phyloP scores from a whole-genome alignment of 2,113 vertebrate genomes.

The Manacus vitellinus region DNA sequence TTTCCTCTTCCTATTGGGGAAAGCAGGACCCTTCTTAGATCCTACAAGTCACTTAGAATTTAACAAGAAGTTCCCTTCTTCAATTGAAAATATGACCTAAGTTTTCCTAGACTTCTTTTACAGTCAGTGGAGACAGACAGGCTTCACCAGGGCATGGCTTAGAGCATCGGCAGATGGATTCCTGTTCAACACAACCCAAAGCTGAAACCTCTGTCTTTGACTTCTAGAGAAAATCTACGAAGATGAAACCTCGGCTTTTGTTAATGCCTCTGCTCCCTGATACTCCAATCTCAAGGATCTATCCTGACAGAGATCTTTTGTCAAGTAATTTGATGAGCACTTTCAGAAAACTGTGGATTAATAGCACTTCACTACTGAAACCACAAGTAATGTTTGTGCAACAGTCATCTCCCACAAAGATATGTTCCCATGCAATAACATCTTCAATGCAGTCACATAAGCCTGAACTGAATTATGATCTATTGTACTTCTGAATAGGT shows the following conservation, averaged over 20 bases:
- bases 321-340: background rate
- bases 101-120: background rate
- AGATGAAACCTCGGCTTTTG: background rate
- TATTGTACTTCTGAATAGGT: background rate
- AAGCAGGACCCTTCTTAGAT: background rate
- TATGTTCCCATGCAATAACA: background rate
- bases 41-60: background rate
- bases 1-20: background rate
- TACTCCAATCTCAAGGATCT: background rate
- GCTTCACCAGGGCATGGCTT: background rate
- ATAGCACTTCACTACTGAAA: background rate
- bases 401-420: background rate
- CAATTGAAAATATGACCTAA: background rate
- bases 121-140: background rate
- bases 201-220: background rate
- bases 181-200: background rate
- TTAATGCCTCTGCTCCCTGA: background rate
- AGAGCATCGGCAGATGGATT: background rate
- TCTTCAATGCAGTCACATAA: background rate
- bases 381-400: background rate
- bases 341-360: background rate
- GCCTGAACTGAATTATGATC: background rate
- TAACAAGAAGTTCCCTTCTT: background rate
- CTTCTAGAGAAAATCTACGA: background rate
- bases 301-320: background rate